Evolutionary conservation across 2,888 invertebrate genomes (phyloP), one percentile per base, ranked within the genome.

Genomic region (Ophion ventricosus): DNA sequence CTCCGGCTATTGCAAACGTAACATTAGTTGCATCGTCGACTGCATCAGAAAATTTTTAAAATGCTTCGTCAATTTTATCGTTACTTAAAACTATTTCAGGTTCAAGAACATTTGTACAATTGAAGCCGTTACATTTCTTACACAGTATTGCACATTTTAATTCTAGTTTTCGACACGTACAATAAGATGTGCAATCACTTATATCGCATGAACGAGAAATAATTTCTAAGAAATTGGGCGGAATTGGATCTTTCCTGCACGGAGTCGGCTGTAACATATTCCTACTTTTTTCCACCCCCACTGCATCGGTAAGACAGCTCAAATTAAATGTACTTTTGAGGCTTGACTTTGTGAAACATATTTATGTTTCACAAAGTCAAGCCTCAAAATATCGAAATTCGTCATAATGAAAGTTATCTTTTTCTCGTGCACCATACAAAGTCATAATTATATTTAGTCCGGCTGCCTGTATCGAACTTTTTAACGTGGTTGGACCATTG

Each of bases 251-350:
- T 14, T 75, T 75, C 20, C 64, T 64, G 29, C 64, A 54, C 26
- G 64, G 20, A n/a, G 64, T 75, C 1, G 64, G 63, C 1, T 64
- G 23, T 54, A 75, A 64, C 29, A 75, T 75, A 35, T 64, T 29
- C 26, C 29, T 26, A 64, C 23, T 72, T 72, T 72, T 29, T 75
- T 75, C 75, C 63, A 64, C 29, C 64, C 63, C 63, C 64, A 75
- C 64, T 75, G 75, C 63, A 54, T 75, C 20, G 75, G 75, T 66
- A 66, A 76, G 76, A 66, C 23, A 66, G 26, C 56, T 66, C 25
- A 67, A 76, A 66, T 76, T 57, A 10, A 76, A 76, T 0, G 76
- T 40, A 10, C 40, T 76, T 35, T 67, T 67, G 20, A 76, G 56
- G 35, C 56, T 67, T 11, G 66, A 76, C 23, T 57, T 76, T 25